Conservation (phyloP, 2,888 invertebrate species). For the Taphrorychus bicolor region DNA sequence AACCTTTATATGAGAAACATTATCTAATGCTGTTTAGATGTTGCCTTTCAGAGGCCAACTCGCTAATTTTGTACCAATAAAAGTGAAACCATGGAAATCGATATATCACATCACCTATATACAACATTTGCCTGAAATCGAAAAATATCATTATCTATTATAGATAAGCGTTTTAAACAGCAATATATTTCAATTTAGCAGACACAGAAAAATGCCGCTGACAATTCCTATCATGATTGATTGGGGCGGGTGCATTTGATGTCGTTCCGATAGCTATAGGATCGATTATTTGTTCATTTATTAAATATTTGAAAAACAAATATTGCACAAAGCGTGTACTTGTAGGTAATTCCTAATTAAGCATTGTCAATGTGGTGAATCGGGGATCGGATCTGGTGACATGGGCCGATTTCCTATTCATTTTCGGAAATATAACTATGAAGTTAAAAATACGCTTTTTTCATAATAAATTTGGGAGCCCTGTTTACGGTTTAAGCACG, state of each 20-base stretch:
- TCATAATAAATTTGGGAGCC: slow-evolving; percentile 1
- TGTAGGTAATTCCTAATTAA: slow-evolving; percentile 3
- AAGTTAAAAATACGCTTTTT: background rate
- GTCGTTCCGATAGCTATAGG: slow-evolving; percentile 19
- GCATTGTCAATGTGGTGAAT: background rate
- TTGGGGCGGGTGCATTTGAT: slow-evolving; percentile 18
- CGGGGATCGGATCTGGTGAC: background rate
- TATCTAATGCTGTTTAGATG: background rate
- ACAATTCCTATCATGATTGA: slow-evolving; percentile 33
- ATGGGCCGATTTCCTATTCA: background rate
- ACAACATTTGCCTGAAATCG: background rate
- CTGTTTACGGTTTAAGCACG: slow-evolving; percentile 7
- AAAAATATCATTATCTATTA: slow-evolving; percentile 27
- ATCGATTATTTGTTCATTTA: slow-evolving; percentile 32
- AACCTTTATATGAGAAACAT: background rate
- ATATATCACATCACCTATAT: background rate
- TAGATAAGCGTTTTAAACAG: slow-evolving; percentile 31
- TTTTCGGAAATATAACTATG: too few relatives aligned
- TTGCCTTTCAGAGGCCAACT: background rate
- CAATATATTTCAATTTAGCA: slow-evolving; percentile 34
- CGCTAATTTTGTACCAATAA: background rate
- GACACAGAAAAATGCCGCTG: slow-evolving; percentile 34
- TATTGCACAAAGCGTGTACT: slow-evolving; percentile 22
- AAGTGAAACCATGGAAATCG: background rate
- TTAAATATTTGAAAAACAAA: slow-evolving; percentile 25